Percentiles rank a stretch among this genome's conserved stretches.
Conservation (phyloP, 2,888 invertebrate species). For the Carpatolechia fugitivella region DNA sequence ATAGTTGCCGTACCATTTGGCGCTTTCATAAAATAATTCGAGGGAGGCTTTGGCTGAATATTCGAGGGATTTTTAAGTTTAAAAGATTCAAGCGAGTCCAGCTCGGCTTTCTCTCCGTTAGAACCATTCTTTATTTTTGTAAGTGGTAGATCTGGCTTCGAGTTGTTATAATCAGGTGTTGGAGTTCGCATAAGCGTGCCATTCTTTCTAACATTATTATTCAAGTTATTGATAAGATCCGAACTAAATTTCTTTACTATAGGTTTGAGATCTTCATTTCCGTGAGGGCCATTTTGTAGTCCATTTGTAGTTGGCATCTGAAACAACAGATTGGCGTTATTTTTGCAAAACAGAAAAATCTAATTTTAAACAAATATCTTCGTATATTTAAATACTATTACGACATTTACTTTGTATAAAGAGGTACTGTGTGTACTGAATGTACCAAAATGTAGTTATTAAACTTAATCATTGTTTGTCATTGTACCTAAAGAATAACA, state of each 20-base stretch:
- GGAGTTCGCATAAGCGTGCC: slow-evolving; percentile 58
- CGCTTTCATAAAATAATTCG: slow-evolving; percentile 82
- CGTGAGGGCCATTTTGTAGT: slow-evolving; percentile 51
- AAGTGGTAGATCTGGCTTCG: slow-evolving; percentile 40
- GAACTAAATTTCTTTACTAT: slow-evolving; percentile 32
- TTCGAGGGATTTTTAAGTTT: slow-evolving; percentile 82
- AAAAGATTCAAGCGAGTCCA: slow-evolving; percentile 88
- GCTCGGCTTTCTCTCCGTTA: slow-evolving; percentile 82
- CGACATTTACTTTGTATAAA: too few relatives aligned
- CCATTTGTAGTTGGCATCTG: slow-evolving; percentile 61
- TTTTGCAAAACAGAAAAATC: too few relatives aligned
- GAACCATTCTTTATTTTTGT: slow-evolving; percentile 43
- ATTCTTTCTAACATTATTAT: slow-evolving; percentile 47
- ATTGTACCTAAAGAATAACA: too few relatives aligned
- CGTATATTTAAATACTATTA: too few relatives aligned
- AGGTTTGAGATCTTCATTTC: slow-evolving; percentile 35
- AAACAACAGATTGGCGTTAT: slow-evolving; percentile 32
- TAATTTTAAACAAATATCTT: too few relatives aligned
- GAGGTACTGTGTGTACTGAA: too few relatives aligned
- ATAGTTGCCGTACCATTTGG: slow-evolving; percentile 77
- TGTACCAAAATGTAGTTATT: too few relatives aligned
- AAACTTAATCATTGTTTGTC: too few relatives aligned
- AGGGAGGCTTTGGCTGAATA: slow-evolving; percentile 82
- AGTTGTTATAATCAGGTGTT: slow-evolving; percentile 64
- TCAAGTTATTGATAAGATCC: slow-evolving; percentile 46